These are phyloP conservation scores for Ectropis grisescens DNA, from an alignment of 1,140 invertebrate genomes.

Conservation along the genomic window DNA sequence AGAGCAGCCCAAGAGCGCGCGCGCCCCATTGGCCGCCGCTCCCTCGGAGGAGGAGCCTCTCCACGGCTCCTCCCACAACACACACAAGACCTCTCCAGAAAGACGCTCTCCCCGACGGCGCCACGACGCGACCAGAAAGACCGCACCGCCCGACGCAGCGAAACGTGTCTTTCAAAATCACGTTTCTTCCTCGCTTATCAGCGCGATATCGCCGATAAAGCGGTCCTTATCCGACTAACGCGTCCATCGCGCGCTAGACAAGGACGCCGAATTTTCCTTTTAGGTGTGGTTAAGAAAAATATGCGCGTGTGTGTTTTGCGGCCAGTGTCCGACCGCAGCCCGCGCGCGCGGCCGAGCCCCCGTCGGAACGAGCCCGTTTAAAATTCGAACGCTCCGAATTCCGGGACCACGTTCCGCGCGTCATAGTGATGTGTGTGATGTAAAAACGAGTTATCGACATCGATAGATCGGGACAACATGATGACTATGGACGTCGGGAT, in stretches of 20 bases:
- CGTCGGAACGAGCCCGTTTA: constrained; percentile 23
- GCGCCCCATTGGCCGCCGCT: constrained; percentile 28
- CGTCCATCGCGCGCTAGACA: constrained; percentile 27
- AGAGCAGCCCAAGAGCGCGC: constrained; percentile 14
- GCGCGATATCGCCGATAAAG: constrained; percentile 23
- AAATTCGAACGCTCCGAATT: constrained; percentile 27
- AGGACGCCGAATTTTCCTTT: constrained; percentile 29
- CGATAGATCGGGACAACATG: constrained; percentile 48
- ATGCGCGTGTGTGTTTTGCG: constrained; percentile 20
- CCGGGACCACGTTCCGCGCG: constrained; percentile 21
- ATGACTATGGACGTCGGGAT: constrained; percentile 70
- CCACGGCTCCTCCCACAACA: constrained; percentile 20
- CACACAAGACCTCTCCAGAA: constrained; percentile 30
- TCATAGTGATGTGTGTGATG: constrained; percentile 54
- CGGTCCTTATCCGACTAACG: constrained; percentile 35
- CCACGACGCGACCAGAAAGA: too few relatives aligned
- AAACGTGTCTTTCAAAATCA: too few relatives aligned
- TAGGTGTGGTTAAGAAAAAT: constrained; percentile 42
- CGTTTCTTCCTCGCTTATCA: constrained; percentile 35
- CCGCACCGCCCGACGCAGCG: too few relatives aligned
- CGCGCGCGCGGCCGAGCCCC: constrained; percentile 42
- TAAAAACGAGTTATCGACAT: constrained; percentile 33
- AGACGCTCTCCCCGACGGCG: constrained; percentile 26
- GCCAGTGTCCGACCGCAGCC: constrained; percentile 45
- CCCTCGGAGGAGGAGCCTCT: constrained; percentile 7